Conservation (phyloP, 2,113 vertebrate species). For the Lepidothrix coronata region DNA sequence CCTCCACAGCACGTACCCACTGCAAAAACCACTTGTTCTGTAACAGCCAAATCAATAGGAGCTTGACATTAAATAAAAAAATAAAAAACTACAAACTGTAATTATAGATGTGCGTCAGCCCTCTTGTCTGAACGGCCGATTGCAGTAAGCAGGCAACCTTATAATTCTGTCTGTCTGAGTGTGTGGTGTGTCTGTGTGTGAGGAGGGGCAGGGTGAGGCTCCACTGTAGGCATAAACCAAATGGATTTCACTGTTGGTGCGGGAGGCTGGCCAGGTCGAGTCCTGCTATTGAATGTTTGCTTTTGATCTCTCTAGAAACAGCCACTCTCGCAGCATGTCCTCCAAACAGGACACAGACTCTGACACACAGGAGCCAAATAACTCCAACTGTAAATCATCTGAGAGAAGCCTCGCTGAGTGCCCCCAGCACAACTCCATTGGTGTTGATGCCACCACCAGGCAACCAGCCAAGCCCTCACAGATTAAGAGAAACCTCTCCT, state of each 20-base stretch:
- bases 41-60: slow-evolving; percentile 20
- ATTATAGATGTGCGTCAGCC: slow-evolving; percentile 23
- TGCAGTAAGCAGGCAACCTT: slow-evolving; percentile 80
- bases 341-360: slow-evolving; percentile 94
- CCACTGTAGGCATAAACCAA: slow-evolving; percentile 52
- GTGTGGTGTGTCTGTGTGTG: slow-evolving; percentile 58
- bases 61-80: neutral
- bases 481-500: slow-evolving; percentile 94
- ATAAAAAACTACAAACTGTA: neutral
- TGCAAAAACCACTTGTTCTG: slow-evolving; percentile 45
- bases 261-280: neutral
- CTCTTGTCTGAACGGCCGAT: slow-evolving; percentile 50
- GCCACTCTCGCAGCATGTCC: slow-evolving; percentile 91
- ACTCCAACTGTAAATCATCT: slow-evolving; percentile 80
- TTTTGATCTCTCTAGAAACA: slow-evolving; percentile 77
- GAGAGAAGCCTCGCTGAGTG: slow-evolving; percentile 91
- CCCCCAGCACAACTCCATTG: slow-evolving; percentile 82
- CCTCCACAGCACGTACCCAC: slow-evolving; percentile 7
- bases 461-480: slow-evolving; percentile 91
- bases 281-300: neutral
- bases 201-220: slow-evolving; percentile 45
- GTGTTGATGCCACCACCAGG: slow-evolving; percentile 74
- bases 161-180: slow-evolving; percentile 64
- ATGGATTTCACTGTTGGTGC: slow-evolving; percentile 12
- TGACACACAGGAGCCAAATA: slow-evolving; percentile 86